A percentile compares a stretch with the other conserved stretches of the same genome.
phyloP scores from a whole-genome alignment of 1,140 invertebrate genomes.

The Nylanderia fulva region DNA sequence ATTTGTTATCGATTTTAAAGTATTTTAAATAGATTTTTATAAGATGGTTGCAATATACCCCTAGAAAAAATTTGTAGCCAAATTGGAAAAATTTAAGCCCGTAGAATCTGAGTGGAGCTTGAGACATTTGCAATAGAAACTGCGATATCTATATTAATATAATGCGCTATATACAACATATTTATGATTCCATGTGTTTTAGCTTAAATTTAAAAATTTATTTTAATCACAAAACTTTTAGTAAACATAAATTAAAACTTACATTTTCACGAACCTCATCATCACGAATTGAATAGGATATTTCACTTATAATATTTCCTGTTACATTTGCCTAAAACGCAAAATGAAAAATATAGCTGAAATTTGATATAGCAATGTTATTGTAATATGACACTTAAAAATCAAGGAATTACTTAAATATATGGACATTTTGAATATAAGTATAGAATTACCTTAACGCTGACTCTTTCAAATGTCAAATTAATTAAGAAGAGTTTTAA shows the following conservation, averaged over 20 bases:
- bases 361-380: not conserved
- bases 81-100: not conserved
- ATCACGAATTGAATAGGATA: not conserved
- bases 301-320: not conserved
- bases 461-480: not conserved
- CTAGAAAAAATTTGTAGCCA: not conserved
- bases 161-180: not conserved
- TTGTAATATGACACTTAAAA: not conserved
- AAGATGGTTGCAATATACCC: not conserved
- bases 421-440: not conserved
- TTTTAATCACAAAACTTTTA: not conserved
- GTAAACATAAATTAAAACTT: not conserved
- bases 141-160: conserved; percentile 19
- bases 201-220: not conserved
- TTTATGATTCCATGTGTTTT: not conserved
- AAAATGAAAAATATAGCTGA: not conserved
- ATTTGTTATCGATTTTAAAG: not conserved
- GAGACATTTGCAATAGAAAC: conserved; percentile 19
- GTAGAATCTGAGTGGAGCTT: conserved; percentile 3
- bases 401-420: not conserved
- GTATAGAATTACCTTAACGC: not conserved
- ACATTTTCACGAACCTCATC: not conserved
- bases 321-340: not conserved
- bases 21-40: not conserved
- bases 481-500: conserved; percentile 2